Evolutionary conservation across 35 echinoderm and acorn worm genomes (phyloP).

Genomic region (Stichopus chloronotus): DNA sequence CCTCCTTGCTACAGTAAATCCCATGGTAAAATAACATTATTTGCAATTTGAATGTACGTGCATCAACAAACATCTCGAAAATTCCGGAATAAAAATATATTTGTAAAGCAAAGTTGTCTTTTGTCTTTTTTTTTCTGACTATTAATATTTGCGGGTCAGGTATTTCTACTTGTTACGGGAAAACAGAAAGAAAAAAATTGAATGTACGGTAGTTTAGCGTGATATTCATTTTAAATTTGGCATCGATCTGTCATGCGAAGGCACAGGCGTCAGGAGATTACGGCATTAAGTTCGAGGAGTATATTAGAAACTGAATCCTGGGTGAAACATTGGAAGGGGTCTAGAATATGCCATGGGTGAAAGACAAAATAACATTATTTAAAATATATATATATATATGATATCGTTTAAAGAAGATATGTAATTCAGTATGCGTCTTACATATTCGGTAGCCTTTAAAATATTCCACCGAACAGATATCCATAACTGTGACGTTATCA

Average conservation of each 20-base stretch:
- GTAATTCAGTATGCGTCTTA: slow-evolving; percentile 30
- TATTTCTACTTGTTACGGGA: neutral
- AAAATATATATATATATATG: neutral
- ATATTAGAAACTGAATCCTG: neutral
- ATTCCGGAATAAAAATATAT: no score
- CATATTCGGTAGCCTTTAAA: slow-evolving; percentile 38
- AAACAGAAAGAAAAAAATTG: no score
- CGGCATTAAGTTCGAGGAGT: neutral
- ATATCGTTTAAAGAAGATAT: neutral
- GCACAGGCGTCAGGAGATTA: neutral
- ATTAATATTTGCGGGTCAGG: neutral
- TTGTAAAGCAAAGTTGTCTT: no score
- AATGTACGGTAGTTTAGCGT: no score
- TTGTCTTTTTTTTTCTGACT: no score
- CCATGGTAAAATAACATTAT: no score
- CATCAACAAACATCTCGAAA: no score
- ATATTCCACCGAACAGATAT: slow-evolving; percentile 17
- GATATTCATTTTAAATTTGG: no score
- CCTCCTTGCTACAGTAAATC: no score
- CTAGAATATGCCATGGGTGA: neutral
- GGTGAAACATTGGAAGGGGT: neutral
- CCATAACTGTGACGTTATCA: neutral
- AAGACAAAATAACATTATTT: neutral
- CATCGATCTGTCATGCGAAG: neutral
- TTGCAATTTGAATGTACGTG: no score